A percentile compares a stretch with the other conserved stretches of the same genome.
Evolutionary conservation across 2,888 invertebrate species (phyloP).

Genomic region (Spodoptera littoralis): DNA sequence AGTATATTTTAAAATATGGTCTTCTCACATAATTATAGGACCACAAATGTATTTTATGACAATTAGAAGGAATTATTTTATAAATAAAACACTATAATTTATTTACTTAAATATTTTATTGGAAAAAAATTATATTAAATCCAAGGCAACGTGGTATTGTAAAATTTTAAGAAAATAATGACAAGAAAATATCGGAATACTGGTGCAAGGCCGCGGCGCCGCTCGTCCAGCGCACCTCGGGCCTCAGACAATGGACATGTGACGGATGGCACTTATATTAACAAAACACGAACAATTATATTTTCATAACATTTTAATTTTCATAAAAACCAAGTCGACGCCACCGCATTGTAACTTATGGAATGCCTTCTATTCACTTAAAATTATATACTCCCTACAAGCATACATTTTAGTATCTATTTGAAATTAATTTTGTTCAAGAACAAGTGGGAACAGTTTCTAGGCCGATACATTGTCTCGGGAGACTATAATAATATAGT

Average conservation of each 20-base stretch:
- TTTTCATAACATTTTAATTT: conserved; percentile 68
- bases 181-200: conserved; percentile 67
- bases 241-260: conserved; percentile 51
- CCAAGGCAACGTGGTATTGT: conserved; percentile 89
- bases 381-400: conserved; percentile 81
- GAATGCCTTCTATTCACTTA: conserved; percentile 87
- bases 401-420: conserved; percentile 76
- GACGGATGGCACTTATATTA: conserved; percentile 82
- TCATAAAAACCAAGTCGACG: conserved; percentile 76
- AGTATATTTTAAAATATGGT: not conserved
- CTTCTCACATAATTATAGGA: conserved; percentile 4
- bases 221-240: conserved; percentile 36
- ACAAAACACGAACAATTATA: conserved; percentile 71
- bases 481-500: conserved; percentile 42
- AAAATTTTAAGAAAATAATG: conserved; percentile 82
- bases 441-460: conserved; percentile 59
- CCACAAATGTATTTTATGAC: conserved; percentile 18
- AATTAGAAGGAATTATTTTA: conserved; percentile 23
- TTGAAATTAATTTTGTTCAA: conserved; percentile 79
- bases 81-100: conserved; percentile 76
- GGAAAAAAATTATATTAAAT: conserved; percentile 87
- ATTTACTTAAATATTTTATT: conserved; percentile 88
- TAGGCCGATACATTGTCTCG: conserved; percentile 56
- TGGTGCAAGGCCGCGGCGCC: conserved; percentile 46
- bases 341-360: conserved; percentile 83